A percentile compares a stretch with the other conserved stretches of the same genome.
Conservation (phyloP, 2,113 vertebrate species). For the Saimiri boliviensis region DNA sequence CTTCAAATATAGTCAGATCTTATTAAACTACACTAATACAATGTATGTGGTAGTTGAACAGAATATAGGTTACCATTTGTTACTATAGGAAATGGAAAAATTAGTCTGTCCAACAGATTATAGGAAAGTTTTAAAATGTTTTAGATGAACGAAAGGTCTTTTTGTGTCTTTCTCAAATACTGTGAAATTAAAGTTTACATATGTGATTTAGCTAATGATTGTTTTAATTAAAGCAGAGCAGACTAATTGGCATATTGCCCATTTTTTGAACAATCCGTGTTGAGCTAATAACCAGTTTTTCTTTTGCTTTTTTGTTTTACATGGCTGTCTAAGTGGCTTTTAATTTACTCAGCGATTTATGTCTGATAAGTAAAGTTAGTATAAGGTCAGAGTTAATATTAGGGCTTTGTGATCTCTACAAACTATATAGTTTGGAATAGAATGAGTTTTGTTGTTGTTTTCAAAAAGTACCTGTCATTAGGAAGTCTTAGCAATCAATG, state of each 20-base stretch:
- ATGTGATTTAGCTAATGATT: constrained; percentile 44
- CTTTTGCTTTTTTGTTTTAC: constrained; percentile 41
- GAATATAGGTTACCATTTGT: background rate
- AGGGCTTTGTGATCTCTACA: constrained; percentile 12
- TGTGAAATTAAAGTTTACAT: constrained; percentile 44
- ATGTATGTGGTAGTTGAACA: constrained; percentile 36
- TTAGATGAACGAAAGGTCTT: constrained; percentile 21
- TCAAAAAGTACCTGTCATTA: constrained; percentile 47
- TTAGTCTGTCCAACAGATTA: constrained; percentile 4
- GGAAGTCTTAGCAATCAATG: constrained; percentile 6
- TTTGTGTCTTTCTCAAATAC: background rate
- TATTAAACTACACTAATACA: constrained; percentile 31
- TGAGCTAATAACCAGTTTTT: background rate
- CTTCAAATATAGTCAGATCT: background rate
- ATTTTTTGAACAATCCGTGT: constrained; percentile 1
- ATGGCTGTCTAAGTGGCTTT: constrained; percentile 12
- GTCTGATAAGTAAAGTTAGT: constrained; percentile 34
- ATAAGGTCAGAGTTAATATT: constrained; percentile 20
- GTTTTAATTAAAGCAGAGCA: constrained; percentile 44
- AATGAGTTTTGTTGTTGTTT: constrained; percentile 32
- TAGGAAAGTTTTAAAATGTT: constrained; percentile 41
- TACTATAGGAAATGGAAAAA: constrained; percentile 46
- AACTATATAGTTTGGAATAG: background rate
- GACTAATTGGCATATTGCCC: background rate
- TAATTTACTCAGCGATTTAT: constrained; percentile 33